A percentile compares a stretch with the other conserved stretches of the same genome.
Evolutionary conservation across 2,797 vertebrate genomes (phyloP).

Genomic region (Dermochelys coriacea): DNA sequence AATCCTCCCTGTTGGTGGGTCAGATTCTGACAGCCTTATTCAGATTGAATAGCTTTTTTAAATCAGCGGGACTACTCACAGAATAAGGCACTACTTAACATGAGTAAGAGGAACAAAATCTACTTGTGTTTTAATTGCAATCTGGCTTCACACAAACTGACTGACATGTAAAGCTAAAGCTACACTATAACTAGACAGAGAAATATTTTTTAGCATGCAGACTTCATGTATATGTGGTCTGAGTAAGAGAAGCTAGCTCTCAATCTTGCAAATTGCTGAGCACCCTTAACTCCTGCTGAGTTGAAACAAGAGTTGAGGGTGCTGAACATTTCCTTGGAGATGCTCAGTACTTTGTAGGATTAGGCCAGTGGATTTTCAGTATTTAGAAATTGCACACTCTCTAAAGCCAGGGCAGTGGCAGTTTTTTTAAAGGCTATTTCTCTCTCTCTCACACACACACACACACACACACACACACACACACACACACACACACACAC

Average conservation of each 20-base stretch:
- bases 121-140: background rate
- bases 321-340: rapidly evolving
- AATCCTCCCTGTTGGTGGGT: slow-evolving; percentile 6
- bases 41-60: background rate
- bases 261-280: background rate
- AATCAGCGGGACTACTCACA: background rate
- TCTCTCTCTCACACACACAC: background rate
- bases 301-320: background rate
- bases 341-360: background rate
- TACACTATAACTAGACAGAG: background rate
- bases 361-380: background rate
- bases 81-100: slow-evolving; percentile 15
- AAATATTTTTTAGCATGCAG: background rate
- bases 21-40: slow-evolving; percentile 9
- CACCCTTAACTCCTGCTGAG: background rate
- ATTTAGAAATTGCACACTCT: background rate
- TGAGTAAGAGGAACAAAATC: slow-evolving; percentile 31
- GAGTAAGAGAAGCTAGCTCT: background rate
- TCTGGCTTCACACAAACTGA: background rate
- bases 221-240: background rate
- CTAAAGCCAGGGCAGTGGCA: background rate
- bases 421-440: background rate
- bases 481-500: too few relatives aligned
- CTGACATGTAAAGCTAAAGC: background rate
- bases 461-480: background rate